Evolutionary conservation across 2,888 invertebrate genomes (phyloP).

Genomic region (Morpho achilles): DNA sequence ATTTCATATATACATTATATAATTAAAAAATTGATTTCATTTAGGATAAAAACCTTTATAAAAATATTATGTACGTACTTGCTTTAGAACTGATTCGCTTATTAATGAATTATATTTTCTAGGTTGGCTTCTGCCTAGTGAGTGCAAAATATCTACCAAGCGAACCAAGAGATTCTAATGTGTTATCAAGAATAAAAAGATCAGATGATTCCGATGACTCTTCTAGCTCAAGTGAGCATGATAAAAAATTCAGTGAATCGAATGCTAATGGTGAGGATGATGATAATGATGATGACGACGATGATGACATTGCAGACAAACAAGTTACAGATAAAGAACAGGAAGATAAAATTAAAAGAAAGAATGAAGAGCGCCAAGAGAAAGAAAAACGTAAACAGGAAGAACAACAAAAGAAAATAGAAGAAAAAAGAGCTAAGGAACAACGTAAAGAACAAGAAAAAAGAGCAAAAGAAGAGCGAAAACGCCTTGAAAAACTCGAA

Average conservation of each 20-base stretch:
- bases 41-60: too few species aligned
- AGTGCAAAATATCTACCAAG: slow-evolving; percentile 68
- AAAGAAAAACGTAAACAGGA: slow-evolving; percentile 32
- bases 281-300: slow-evolving; percentile 32
- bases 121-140: slow-evolving; percentile 59
- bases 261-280: slow-evolving; percentile 31
- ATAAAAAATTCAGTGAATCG: slow-evolving; percentile 23
- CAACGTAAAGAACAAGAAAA: slow-evolving; percentile 38
- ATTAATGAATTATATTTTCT: slow-evolving; percentile 35
- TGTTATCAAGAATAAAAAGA: slow-evolving; percentile 42
- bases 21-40: neutral
- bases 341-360: slow-evolving; percentile 37
- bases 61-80: too few species aligned
- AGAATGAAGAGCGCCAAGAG: slow-evolving; percentile 42
- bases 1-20: neutral
- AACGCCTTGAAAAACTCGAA: slow-evolving; percentile 42
- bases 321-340: slow-evolving; percentile 35
- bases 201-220: slow-evolving; percentile 46
- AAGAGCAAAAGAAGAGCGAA: slow-evolving; percentile 40
- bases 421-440: slow-evolving; percentile 39
- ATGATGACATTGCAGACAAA: slow-evolving; percentile 28
- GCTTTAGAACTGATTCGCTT: neutral
- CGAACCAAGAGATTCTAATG: slow-evolving; percentile 42
- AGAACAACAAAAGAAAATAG: slow-evolving; percentile 40
- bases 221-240: slow-evolving; percentile 40